phyloP scores from a whole-genome alignment of 2,113 vertebrate species.

The Odontophorus gujanensis region DNA sequence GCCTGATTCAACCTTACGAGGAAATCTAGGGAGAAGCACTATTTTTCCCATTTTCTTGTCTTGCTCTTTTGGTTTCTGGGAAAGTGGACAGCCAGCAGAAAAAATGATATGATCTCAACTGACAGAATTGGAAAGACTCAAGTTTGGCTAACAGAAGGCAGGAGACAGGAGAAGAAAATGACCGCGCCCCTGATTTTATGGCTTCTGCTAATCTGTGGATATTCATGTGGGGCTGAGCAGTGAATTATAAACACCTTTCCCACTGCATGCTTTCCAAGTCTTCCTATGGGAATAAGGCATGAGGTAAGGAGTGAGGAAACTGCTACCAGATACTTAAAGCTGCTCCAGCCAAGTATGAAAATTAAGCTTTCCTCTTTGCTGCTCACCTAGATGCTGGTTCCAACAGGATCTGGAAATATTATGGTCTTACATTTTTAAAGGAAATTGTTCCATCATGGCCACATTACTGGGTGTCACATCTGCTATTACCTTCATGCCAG shows the following conservation, averaged over 20 bases:
- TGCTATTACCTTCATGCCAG: background rate
- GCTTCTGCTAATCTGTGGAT: background rate
- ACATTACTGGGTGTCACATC: background rate
- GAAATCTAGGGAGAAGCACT: background rate
- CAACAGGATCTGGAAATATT: background rate
- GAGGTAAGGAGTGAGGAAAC: constrained; percentile 16
- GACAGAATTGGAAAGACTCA: background rate
- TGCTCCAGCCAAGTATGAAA: background rate
- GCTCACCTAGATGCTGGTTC: background rate
- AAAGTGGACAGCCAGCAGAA: background rate
- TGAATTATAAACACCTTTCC: background rate
- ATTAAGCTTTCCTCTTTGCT: background rate
- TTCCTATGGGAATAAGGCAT: background rate
- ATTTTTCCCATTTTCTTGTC: background rate
- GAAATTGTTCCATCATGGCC: background rate
- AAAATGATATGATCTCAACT: background rate
- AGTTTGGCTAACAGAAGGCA: background rate
- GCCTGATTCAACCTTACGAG: background rate
- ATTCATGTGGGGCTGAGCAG: background rate
- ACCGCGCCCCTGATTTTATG: background rate
- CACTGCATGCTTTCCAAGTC: background rate
- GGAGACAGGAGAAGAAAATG: background rate
- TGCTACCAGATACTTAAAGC: background rate
- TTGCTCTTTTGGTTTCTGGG: background rate
- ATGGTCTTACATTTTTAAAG: background rate